Conservation (phyloP, 2,113 vertebrate genomes). For the Progne subis region DNA sequence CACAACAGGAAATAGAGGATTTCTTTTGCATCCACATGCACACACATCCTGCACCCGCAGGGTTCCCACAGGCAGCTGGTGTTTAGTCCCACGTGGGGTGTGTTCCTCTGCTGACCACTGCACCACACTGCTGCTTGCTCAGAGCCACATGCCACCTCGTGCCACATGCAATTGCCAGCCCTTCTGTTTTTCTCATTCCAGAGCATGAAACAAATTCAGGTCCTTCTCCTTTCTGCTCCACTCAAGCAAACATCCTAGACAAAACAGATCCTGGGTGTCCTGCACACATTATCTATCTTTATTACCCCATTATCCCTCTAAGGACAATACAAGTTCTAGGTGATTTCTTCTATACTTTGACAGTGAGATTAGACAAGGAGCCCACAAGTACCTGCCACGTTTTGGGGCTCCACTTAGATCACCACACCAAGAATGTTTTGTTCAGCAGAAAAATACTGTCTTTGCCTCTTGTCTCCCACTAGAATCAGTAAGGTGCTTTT, state of each 20-base stretch:
- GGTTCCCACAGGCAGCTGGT: background rate
- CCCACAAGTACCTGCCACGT: background rate
- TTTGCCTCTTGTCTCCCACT: background rate
- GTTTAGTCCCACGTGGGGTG: rapidly evolving
- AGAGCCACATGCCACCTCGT: background rate
- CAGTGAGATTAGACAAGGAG: background rate
- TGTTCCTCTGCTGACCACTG: background rate
- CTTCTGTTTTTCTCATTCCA: background rate
- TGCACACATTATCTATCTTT: background rate
- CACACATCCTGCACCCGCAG: rapidly evolving
- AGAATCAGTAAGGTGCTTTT: background rate
- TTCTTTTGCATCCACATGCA: background rate
- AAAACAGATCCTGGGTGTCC: background rate
- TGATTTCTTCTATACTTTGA: background rate
- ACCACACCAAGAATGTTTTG: background rate
- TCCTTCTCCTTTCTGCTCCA: background rate
- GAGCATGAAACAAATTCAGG: background rate
- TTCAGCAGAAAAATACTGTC: background rate
- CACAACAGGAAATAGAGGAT: background rate
- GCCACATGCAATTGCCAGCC: background rate
- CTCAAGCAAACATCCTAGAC: background rate
- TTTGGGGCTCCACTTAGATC: background rate
- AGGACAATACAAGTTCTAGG: background rate
- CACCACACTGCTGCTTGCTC: background rate
- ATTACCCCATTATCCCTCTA: background rate